Percentiles rank a stretch among this genome's conserved stretches.
These are phyloP conservation scores for Lepidocolaptes lacrymiger DNA, from an alignment of 2,797 vertebrate species.

Conservation along the genomic window DNA sequence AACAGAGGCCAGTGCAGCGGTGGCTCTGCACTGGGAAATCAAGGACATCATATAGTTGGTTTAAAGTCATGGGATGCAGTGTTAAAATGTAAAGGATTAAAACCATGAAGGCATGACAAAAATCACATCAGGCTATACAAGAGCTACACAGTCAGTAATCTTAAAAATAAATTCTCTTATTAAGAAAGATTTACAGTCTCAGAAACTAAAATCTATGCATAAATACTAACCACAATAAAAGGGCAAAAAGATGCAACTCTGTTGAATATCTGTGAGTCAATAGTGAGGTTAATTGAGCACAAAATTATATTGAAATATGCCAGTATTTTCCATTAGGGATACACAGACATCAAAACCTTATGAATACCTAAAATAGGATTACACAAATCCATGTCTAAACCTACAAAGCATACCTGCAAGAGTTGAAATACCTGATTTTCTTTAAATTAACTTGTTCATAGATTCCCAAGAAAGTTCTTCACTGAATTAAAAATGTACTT, in stretches of 20 bases:
- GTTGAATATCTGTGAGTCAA: constrained; percentile 5
- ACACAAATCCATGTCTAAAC: not conserved
- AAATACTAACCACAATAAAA: not conserved
- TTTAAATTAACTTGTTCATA: not conserved
- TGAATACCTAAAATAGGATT: not conserved
- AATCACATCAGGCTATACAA: not conserved
- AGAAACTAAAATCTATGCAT: not conserved
- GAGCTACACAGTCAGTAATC: not conserved
- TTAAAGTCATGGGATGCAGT: not conserved
- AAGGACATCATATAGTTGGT: not conserved
- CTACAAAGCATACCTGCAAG: not conserved
- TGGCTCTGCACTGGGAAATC: not conserved
- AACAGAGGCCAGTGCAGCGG: not conserved
- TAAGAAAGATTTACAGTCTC: not conserved
- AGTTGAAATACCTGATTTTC: not conserved
- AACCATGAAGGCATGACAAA: not conserved
- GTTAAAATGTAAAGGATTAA: constrained; percentile 1
- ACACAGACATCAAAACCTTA: not conserved
- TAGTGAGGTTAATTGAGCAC: constrained; percentile 39
- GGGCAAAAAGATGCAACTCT: not conserved
- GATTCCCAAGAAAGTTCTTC: not conserved
- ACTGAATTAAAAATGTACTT: not conserved
- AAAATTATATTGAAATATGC: constrained; percentile 42
- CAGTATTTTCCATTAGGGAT: not conserved
- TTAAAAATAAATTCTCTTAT: not conserved